Evolutionary conservation across 2,113 vertebrate species (phyloP).

Genomic region (Colinus virginianus): DNA sequence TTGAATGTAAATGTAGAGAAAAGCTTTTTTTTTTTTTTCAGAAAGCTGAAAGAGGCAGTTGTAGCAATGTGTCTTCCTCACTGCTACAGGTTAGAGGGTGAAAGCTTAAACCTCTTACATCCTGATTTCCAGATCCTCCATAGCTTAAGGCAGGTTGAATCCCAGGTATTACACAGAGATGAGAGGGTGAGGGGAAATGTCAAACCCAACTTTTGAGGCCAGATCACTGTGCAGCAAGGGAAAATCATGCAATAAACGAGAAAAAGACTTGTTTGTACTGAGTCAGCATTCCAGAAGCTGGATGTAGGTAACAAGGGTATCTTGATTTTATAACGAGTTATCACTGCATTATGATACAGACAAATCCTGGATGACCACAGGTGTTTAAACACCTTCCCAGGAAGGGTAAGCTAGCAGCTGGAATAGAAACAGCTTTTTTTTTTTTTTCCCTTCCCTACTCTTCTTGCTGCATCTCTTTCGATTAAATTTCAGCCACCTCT

Average conservation of each 20-base stretch:
- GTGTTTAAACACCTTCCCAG: neutral
- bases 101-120: neutral
- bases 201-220: neutral
- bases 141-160: neutral
- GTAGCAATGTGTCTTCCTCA: neutral
- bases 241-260: neutral
- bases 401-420: neutral
- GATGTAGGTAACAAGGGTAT: neutral
- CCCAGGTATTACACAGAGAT: neutral
- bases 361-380: neutral
- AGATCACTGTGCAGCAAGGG: neutral
- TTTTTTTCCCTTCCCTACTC: too few species aligned
- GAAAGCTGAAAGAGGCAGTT: neutral
- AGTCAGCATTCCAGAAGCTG: neutral
- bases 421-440: neutral
- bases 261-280: neutral
- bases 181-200: neutral
- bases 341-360: neutral
- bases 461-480: neutral
- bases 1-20: neutral
- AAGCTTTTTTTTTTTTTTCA: neutral
- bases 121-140: neutral
- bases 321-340: neutral
- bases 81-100: neutral
- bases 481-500: neutral